Conservation (phyloP, 2,797 vertebrate species). For the Eospalax fontanierii region DNA sequence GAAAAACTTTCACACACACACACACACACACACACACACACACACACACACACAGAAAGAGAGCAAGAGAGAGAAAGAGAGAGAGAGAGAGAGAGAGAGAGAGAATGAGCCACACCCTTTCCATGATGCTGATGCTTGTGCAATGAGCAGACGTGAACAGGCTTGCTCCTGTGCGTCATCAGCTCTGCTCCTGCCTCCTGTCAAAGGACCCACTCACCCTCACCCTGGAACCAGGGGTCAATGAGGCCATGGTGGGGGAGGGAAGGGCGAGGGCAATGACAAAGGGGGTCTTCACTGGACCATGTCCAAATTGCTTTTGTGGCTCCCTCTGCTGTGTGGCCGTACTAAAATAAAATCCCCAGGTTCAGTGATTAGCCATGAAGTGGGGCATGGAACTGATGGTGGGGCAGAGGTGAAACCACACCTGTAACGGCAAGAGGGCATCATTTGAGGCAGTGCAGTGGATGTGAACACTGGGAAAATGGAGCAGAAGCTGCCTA, state of each 20-base stretch:
- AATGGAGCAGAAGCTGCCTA: no score
- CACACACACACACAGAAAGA: not conserved
- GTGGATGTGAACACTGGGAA: not conserved
- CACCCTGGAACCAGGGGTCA: not conserved
- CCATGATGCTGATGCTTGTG: conserved; percentile 68
- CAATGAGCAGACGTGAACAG: conserved; percentile 53
- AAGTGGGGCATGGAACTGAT: not conserved
- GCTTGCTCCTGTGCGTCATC: not conserved
- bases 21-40: not conserved
- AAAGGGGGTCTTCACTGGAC: not conserved
- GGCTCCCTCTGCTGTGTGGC: not conserved
- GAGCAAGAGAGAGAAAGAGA: no score
- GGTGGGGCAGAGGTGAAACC: not conserved
- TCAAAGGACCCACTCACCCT: not conserved
- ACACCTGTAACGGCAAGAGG: not conserved
- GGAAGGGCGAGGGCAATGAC: not conserved
- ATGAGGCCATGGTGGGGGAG: not conserved
- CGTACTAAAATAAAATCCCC: not conserved
- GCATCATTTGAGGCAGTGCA: not conserved
- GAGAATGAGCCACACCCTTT: conserved; percentile 63
- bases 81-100: no score
- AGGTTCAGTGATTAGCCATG: not conserved
- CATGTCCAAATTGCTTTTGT: not conserved
- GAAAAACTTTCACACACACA: conserved; percentile 68
- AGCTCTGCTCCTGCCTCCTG: not conserved